phyloP scores from a whole-genome alignment of 2,797 vertebrate species.

The Channa striata region DNA sequence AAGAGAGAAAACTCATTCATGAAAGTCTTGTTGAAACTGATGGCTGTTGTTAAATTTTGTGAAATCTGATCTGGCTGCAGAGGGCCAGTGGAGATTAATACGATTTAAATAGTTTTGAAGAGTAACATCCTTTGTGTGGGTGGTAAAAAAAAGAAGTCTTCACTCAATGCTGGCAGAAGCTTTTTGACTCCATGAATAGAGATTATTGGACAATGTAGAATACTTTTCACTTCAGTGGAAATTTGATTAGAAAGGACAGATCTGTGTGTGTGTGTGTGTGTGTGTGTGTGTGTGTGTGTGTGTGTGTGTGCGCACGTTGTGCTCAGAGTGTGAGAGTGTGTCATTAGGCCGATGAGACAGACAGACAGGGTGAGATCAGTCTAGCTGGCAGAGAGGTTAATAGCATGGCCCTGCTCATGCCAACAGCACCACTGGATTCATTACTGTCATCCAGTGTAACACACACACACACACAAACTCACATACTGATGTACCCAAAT shows the following conservation, averaged over 20 bases:
- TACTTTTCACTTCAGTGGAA: conserved; percentile 76
- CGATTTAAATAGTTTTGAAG: conserved; percentile 68
- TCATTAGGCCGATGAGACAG: conserved; percentile 78
- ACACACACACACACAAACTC: conserved; percentile 18
- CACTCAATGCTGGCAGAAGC: conserved; percentile 51
- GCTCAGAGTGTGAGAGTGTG: conserved; percentile 61
- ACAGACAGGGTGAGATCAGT: conserved; percentile 82
- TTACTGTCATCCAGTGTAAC: conserved; percentile 71
- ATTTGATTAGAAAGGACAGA: conserved; percentile 79
- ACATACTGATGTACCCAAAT: conserved; percentile 38
- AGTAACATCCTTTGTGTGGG: conserved; percentile 68
- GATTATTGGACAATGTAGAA: conserved; percentile 78
- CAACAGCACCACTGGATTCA: conserved; percentile 82
- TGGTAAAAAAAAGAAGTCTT: conserved; percentile 57
- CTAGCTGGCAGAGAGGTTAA: conserved; percentile 85
- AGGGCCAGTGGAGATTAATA: conserved; percentile 67
- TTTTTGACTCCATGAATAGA: conserved; percentile 73
- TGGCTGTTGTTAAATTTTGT: conserved; percentile 51
- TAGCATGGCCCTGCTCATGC: conserved; percentile 84
- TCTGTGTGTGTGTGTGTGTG: conserved; percentile 43
- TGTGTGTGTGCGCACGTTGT: conserved; percentile 18
- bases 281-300: conserved; percentile 32
- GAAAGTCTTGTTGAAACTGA: conserved; percentile 62
- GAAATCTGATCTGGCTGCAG: conserved; percentile 67
- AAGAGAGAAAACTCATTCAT: conserved; percentile 51